Conservation (phyloP, 2,888 invertebrate genomes). For the Drosophila parthenogenetica region DNA sequence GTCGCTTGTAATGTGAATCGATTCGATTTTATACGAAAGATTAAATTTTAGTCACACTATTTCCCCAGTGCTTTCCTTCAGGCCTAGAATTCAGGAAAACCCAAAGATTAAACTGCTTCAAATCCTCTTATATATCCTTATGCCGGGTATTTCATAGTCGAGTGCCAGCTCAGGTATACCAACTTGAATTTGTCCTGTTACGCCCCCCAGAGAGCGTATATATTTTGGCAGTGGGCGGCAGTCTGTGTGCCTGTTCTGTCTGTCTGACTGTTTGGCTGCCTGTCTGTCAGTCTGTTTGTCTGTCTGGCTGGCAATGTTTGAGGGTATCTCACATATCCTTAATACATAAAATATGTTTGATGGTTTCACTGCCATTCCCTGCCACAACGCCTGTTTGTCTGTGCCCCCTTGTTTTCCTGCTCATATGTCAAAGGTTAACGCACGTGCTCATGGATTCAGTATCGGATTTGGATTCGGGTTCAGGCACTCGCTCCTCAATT, state of each 20-base stretch:
- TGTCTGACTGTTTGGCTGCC: not conserved
- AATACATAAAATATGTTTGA: conserved; percentile 81
- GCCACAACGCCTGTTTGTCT: conserved; percentile 5
- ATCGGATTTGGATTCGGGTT: conserved; percentile 51
- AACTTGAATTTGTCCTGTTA: not conserved
- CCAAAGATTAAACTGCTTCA: too few relatives aligned
- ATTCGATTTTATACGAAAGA: too few relatives aligned
- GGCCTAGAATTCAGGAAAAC: too few relatives aligned
- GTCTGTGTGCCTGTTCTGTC: conserved; percentile 18
- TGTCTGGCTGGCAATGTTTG: conserved; percentile 16
- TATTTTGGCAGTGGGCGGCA: conserved; percentile 30
- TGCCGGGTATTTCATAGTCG: not conserved
- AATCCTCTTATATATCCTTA: not conserved
- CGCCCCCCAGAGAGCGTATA: conserved; percentile 21
- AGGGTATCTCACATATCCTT: conserved; percentile 59
- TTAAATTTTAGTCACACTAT: too few relatives aligned
- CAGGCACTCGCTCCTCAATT: conserved; percentile 17
- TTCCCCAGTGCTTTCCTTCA: too few relatives aligned
- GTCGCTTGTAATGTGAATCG: not conserved
- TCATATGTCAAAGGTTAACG: conserved; percentile 83
- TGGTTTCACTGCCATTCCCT: conserved; percentile 60
- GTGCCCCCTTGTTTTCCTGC: conserved; percentile 22
- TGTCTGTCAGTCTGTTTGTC: conserved; percentile 22
- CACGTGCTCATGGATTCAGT: conserved; percentile 74
- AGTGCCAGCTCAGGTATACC: not conserved